Evolutionary conservation across 2,797 vertebrate genomes (phyloP).

Genomic region (Ataeniobius toweri): DNA sequence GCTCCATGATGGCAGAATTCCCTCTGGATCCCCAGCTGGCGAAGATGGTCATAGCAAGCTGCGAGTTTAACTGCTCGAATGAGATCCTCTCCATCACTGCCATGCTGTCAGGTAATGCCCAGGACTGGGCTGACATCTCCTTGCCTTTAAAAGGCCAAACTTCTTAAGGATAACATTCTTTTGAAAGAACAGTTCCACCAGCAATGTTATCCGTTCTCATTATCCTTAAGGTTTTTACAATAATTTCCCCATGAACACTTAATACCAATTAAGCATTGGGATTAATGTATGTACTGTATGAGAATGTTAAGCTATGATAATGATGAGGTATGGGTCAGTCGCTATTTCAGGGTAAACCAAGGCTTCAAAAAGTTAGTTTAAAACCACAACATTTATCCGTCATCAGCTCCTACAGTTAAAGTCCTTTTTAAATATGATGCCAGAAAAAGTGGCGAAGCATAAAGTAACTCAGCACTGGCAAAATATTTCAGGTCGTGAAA

Average conservation of each 20-base stretch:
- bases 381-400: neutral
- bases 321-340: neutral
- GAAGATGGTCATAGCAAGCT: constrained; percentile 99
- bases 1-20: constrained; percentile 99
- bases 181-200: constrained; percentile 7
- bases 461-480: neutral
- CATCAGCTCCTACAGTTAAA: neutral
- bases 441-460: neutral
- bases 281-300: too few relatives aligned
- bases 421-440: neutral
- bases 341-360: neutral
- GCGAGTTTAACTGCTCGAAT: constrained; percentile 99
- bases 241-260: neutral
- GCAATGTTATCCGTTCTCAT: neutral
- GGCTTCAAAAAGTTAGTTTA: neutral
- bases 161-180: constrained; percentile 21
- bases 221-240: neutral
- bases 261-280: neutral
- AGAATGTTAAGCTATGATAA: neutral
- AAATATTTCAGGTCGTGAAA: neutral
- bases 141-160: constrained; percentile 85
- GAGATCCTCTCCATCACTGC: constrained; percentile 99
- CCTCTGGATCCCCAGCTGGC: constrained; percentile 97
- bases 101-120: constrained; percentile 99
- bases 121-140: constrained; percentile 87